A percentile compares a stretch with the other conserved stretches of the same genome.
phyloP scores from a whole-genome alignment of 1,140 invertebrate genomes.

The Macrobrachium nipponense region DNA sequence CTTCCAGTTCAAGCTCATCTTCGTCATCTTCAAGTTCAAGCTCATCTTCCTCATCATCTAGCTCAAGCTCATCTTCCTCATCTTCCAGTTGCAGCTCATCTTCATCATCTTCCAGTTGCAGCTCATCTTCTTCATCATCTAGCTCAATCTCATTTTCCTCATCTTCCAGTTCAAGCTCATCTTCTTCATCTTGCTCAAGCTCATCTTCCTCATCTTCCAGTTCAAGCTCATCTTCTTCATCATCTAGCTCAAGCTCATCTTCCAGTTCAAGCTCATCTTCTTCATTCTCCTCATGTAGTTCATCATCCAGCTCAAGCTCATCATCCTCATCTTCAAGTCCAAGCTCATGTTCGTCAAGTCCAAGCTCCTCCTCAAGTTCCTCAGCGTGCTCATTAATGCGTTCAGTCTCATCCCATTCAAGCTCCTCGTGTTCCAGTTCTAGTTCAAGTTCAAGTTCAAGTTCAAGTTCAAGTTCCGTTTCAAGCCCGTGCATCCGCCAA shows the following conservation, averaged over 20 bases:
- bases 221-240: background rate
- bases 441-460: background rate
- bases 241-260: background rate
- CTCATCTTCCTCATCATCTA: background rate
- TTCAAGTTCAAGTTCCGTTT: background rate
- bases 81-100: background rate
- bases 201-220: slow-evolving; percentile 2
- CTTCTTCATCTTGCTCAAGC: background rate
- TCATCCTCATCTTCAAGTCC: background rate
- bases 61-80: slow-evolving; percentile 17
- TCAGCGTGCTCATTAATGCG: background rate
- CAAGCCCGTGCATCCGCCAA: background rate
- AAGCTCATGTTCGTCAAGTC: slow-evolving; percentile 19
- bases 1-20: slow-evolving; percentile 3
- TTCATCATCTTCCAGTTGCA: background rate
- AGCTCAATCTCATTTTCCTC: no score
- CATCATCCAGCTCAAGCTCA: background rate
- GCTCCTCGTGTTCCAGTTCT: background rate
- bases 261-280: background rate
- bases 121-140: background rate
- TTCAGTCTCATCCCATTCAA: background rate
- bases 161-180: background rate
- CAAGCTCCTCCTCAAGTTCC: background rate
- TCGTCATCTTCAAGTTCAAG: slow-evolving; percentile 6
- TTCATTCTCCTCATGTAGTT: no score